Percentiles rank a stretch among this genome's conserved stretches.
phyloP scores from a whole-genome alignment of 2,888 invertebrate species.

The Trachelus stipa region DNA sequence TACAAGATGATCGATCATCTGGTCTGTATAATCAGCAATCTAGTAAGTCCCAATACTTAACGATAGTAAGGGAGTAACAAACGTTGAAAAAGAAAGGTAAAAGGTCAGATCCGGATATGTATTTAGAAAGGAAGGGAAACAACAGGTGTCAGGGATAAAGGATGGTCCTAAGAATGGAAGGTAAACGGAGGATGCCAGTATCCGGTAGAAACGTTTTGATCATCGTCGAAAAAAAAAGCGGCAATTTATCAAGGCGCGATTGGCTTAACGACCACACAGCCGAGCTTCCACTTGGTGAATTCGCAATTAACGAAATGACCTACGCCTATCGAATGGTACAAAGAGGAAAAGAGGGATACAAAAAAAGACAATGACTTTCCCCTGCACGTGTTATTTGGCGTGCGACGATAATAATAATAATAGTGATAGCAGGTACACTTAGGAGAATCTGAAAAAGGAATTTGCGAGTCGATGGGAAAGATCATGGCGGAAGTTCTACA shows the following conservation, averaged over 20 bases:
- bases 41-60: background rate
- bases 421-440: background rate
- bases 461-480: background rate
- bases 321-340: background rate
- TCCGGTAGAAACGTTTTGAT: background rate
- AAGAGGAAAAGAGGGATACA: background rate
- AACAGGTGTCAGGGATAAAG: background rate
- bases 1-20: background rate
- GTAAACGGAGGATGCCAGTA: background rate
- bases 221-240: background rate
- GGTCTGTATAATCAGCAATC: background rate
- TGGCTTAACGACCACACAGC: background rate
- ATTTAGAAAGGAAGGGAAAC: background rate
- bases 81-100: background rate
- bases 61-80: too few relatives aligned
- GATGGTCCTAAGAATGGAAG: background rate
- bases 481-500: background rate
- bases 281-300: background rate
- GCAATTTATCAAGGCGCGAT: background rate
- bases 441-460: background rate
- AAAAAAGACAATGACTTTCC: too few relatives aligned
- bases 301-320: background rate
- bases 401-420: background rate
- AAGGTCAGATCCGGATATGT: background rate
- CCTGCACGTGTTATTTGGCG: too few relatives aligned